These are phyloP conservation scores for Sclerodermus sp. DNA, from an alignment of 2,888 invertebrate genomes.

Conservation along the genomic window DNA sequence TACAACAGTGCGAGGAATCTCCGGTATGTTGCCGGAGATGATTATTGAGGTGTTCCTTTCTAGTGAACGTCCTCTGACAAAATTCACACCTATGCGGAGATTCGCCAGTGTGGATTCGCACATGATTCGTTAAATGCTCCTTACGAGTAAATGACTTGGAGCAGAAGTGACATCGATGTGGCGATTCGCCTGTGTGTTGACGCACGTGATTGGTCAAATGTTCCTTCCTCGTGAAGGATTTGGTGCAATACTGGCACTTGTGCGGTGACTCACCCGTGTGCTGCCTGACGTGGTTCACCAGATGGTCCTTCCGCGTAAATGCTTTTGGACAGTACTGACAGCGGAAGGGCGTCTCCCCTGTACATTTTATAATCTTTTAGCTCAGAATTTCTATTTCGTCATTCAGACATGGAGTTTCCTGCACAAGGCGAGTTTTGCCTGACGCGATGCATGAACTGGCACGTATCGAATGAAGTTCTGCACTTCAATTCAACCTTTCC, in stretches of 20 bases:
- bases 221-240: conserved; percentile 78
- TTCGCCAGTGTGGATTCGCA: conserved; percentile 66
- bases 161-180: conserved; percentile 83
- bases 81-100: conserved; percentile 73
- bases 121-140: conserved; percentile 84
- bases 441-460: conserved; percentile 30
- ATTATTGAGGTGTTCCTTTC: conserved; percentile 73
- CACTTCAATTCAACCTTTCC: too few relatives aligned
- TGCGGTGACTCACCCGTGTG: conserved; percentile 79
- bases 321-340: conserved; percentile 86
- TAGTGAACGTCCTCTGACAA: conserved; percentile 71
- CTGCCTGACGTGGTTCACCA: conserved; percentile 73
- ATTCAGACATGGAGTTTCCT: conserved; percentile 37
- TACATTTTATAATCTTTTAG: conserved; percentile 24
- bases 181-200: conserved; percentile 86
- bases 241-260: conserved; percentile 76
- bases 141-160: conserved; percentile 83
- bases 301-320: conserved; percentile 81
- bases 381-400: conserved; percentile 21
- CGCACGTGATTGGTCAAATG: conserved; percentile 84
- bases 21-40: conserved; percentile 74
- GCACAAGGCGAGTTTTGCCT: conserved; percentile 42
- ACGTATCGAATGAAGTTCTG: conserved; percentile 6
- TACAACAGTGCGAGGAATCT: conserved; percentile 73
- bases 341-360: conserved; percentile 72